Conservation (phyloP, 2,113 vertebrate genomes). For the Guaruba guarouba region DNA sequence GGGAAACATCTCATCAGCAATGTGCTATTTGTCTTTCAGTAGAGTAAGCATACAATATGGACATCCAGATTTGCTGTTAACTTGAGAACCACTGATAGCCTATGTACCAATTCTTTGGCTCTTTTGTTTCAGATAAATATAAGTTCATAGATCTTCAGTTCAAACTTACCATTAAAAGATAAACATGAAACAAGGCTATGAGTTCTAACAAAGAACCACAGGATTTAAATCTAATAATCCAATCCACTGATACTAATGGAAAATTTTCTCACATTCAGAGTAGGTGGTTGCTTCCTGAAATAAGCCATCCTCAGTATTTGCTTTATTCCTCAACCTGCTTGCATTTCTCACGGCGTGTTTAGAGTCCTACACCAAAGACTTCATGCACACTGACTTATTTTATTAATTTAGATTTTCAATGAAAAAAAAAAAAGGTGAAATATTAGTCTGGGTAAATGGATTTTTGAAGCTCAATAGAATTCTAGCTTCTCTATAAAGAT, state of each 20-base stretch:
- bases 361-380: background rate
- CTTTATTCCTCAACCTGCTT: background rate
- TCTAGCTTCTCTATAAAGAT: background rate
- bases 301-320: background rate
- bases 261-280: background rate
- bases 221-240: background rate
- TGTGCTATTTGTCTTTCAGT: background rate
- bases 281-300: background rate
- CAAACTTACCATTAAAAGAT: background rate
- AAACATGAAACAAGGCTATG: background rate
- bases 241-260: background rate
- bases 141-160: background rate
- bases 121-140: background rate
- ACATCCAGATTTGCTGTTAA: background rate
- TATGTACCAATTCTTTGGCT: background rate
- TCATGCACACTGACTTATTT: background rate
- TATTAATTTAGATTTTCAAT: background rate
- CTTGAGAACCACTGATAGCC: background rate
- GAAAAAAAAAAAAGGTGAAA: background rate
- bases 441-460: background rate
- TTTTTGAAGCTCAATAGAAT: background rate
- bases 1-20: slow-evolving; percentile 13
- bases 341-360: background rate
- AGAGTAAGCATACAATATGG: background rate
- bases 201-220: background rate